A percentile compares a stretch with the other conserved stretches of the same genome.
Conservation (phyloP, 2,113 vertebrate species). For the Cyanoliseus patagonus region DNA sequence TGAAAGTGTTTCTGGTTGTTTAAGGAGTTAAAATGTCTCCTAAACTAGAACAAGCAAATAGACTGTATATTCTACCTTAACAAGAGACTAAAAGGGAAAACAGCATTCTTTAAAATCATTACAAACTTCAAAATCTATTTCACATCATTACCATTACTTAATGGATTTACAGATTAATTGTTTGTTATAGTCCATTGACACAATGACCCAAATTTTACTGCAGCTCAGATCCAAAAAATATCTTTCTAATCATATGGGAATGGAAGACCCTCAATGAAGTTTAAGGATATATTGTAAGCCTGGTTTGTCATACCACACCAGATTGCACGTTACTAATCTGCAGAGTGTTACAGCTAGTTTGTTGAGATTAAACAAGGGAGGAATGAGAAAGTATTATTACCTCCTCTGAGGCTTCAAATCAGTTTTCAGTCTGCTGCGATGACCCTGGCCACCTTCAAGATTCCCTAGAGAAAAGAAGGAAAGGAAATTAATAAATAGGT, state of each 20-base stretch:
- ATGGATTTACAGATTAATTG: not conserved
- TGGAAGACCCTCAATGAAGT: not conserved
- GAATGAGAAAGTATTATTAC: constrained; percentile 30
- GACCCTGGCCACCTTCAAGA: constrained; percentile 24
- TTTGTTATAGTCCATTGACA: constrained; percentile 13
- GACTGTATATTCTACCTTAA: not conserved
- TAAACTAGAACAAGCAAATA: not conserved
- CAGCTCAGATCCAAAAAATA: not conserved
- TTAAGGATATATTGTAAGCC: not conserved
- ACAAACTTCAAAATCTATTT: not conserved
- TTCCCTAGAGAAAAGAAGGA: constrained; percentile 22
- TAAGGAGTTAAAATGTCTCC: not conserved
- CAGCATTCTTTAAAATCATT: not conserved
- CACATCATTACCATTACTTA: not conserved
- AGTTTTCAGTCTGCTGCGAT: constrained; percentile 14
- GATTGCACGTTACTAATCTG: not conserved
- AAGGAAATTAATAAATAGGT: constrained; percentile 32
- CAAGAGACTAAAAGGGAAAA: not conserved
- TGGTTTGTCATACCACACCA: not conserved
- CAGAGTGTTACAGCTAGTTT: constrained; percentile 1
- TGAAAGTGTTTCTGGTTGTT: not conserved
- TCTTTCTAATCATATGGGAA: not conserved
- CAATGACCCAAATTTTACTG: constrained; percentile 7
- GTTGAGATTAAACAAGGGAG: constrained; percentile 20
- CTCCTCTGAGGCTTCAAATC: constrained; percentile 55